Evolutionary conservation across 2,797 vertebrate genomes (phyloP).

Genomic region (Fratercula arctica): DNA sequence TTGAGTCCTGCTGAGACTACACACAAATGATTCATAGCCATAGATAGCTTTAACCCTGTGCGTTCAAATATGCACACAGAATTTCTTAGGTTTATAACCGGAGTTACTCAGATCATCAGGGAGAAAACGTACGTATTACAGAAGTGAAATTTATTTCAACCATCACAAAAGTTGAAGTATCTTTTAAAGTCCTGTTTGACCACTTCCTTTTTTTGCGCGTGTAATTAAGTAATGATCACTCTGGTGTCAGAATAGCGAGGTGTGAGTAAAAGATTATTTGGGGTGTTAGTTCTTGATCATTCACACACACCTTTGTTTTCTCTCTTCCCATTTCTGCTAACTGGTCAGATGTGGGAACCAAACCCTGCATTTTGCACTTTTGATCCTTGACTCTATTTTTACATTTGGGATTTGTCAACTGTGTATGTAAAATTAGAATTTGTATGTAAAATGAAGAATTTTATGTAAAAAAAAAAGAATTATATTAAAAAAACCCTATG

Average conservation of each 20-base stretch:
- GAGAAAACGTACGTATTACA: not conserved
- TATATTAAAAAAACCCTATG: not conserved
- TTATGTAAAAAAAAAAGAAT: no score
- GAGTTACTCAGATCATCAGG: not conserved
- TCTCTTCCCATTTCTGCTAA: not conserved
- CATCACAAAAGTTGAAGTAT: not conserved
- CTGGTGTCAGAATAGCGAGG: not conserved
- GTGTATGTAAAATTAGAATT: not conserved
- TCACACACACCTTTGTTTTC: not conserved
- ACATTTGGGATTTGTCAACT: not conserved
- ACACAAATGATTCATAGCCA: not conserved
- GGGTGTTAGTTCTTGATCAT: not conserved
- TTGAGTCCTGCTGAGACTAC: no score
- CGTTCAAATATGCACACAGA: not conserved
- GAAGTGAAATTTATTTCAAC: not conserved
- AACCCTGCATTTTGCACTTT: not conserved
- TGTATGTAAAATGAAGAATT: no score
- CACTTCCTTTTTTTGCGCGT: not conserved
- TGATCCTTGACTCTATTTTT: not conserved
- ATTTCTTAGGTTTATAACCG: not conserved
- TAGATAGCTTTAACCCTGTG: not conserved
- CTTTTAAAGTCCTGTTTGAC: not conserved
- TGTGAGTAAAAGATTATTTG: not conserved
- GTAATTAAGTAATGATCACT: not conserved
- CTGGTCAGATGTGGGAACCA: not conserved